A percentile compares a stretch with the other conserved stretches of the same genome.
Conservation (phyloP, 2,113 vertebrate genomes). For the Kryptolebias marmoratus region DNA sequence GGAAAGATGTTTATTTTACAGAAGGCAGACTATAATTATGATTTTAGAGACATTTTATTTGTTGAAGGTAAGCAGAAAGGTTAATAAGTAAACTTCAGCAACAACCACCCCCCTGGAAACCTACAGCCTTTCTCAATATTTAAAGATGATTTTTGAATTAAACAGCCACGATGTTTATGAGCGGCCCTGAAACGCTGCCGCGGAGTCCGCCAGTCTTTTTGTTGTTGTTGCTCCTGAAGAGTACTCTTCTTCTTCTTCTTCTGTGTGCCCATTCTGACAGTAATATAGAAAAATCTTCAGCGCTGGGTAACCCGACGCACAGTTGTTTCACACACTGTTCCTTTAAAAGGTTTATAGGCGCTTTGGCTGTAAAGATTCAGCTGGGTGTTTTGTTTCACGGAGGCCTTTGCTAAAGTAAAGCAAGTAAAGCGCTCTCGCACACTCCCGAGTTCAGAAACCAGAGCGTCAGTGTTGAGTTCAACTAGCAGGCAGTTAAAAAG, state of each 20-base stretch:
- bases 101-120: not conserved
- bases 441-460: not conserved
- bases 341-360: constrained; percentile 12
- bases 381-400: constrained; percentile 34
- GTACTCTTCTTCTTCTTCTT: not conserved
- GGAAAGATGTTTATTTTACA: not conserved
- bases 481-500: constrained; percentile 8
- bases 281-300: not conserved
- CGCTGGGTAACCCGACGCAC: not conserved
- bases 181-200: not conserved
- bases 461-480: constrained; percentile 15
- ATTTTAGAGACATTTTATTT: not conserved
- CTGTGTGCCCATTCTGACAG: not conserved
- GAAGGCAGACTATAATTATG: not conserved
- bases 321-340: not conserved
- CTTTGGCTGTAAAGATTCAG: constrained; percentile 26
- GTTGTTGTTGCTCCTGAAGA: not conserved
- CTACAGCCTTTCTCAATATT: not conserved
- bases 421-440: not conserved
- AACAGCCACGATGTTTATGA: not conserved
- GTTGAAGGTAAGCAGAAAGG: not conserved
- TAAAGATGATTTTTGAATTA: not conserved
- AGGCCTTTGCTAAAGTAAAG: constrained; percentile 40
- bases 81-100: not conserved
- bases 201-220: not conserved